Evolutionary conservation across 2,888 invertebrate genomes (phyloP).

Genomic region (Lymantria monacha): DNA sequence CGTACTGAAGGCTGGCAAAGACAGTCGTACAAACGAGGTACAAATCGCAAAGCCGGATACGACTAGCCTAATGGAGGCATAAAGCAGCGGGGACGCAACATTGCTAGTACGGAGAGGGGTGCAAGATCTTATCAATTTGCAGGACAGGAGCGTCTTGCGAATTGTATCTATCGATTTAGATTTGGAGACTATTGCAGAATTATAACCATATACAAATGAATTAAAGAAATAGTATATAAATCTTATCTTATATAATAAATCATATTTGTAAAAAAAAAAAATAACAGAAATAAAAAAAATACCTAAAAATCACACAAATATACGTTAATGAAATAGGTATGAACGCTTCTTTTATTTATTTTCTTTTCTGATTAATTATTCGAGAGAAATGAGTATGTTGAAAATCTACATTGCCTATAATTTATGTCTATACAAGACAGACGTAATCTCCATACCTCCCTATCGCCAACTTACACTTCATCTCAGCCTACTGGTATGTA

Average conservation of each 20-base stretch:
- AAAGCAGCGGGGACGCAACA: conserved; percentile 62
- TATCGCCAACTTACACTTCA: too few species aligned
- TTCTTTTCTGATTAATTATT: too few species aligned
- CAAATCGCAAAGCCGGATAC: conserved; percentile 68
- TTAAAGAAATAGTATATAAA: background rate
- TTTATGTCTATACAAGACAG: too few species aligned
- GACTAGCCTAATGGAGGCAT: conserved; percentile 59
- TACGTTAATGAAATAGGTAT: too few species aligned
- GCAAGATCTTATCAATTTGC: conserved; percentile 61
- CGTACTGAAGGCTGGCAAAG: conserved; percentile 58
- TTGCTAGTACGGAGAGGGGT: conserved; percentile 37
- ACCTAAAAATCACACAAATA: too few species aligned
- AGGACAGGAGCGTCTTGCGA: conserved; percentile 38
- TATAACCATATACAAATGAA: conserved; percentile 1
- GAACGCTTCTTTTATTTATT: too few species aligned
- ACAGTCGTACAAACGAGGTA: conserved; percentile 67
- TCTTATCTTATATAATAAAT: background rate
- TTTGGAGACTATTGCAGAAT: conserved; percentile 39
- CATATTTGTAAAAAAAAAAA: too few species aligned
- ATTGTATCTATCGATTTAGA: conserved; percentile 39
- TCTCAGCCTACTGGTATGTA: too few species aligned
- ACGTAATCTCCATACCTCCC: too few species aligned
- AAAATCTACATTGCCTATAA: too few species aligned
- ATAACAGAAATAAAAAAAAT: too few species aligned
- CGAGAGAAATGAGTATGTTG: too few species aligned